Percentiles rank a stretch among this genome's conserved stretches.
Evolutionary conservation across 2,113 vertebrate genomes (phyloP).

Genomic region (Rhinichthys klamathensis): DNA sequence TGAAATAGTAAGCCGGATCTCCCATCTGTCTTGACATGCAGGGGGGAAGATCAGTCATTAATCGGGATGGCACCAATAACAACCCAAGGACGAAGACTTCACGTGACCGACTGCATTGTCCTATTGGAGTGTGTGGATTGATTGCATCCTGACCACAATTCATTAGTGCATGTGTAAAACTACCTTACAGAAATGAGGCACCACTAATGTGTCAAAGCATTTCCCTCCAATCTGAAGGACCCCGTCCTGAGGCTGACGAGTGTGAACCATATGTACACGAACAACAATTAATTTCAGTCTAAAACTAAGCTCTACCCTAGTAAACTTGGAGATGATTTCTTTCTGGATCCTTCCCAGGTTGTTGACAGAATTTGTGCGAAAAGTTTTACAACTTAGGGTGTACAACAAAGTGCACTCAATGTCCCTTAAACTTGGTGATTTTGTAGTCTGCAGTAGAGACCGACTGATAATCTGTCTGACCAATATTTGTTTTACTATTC

Average conservation of each 20-base stretch:
- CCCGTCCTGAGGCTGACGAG: not conserved
- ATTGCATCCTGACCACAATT: slow-evolving; percentile 9
- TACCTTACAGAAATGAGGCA: not conserved
- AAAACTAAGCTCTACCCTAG: not conserved
- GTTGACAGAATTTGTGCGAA: too few species aligned
- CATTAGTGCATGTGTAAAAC: slow-evolving; percentile 8
- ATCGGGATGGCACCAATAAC: slow-evolving; percentile 39
- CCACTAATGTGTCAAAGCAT: not conserved
- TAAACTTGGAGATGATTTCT: not conserved
- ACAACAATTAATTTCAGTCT: not conserved
- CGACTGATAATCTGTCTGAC: too few species aligned
- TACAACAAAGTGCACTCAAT: too few species aligned
- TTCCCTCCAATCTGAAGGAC: not conserved
- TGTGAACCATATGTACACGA: not conserved
- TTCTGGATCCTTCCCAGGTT: too few species aligned
- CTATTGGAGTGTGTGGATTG: slow-evolving; percentile 32
- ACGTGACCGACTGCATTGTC: slow-evolving; percentile 9
- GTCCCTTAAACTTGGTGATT: too few species aligned
- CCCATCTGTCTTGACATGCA: slow-evolving; percentile 25
- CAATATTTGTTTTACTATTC: too few species aligned
- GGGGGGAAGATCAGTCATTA: slow-evolving; percentile 30
- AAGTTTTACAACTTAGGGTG: too few species aligned
- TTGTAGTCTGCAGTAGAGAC: too few species aligned
- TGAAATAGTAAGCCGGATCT: slow-evolving; percentile 39
- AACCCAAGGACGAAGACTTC: slow-evolving; percentile 30